phyloP scores from a whole-genome alignment of 2,797 vertebrate species.

The Spondyliosoma cantharus region DNA sequence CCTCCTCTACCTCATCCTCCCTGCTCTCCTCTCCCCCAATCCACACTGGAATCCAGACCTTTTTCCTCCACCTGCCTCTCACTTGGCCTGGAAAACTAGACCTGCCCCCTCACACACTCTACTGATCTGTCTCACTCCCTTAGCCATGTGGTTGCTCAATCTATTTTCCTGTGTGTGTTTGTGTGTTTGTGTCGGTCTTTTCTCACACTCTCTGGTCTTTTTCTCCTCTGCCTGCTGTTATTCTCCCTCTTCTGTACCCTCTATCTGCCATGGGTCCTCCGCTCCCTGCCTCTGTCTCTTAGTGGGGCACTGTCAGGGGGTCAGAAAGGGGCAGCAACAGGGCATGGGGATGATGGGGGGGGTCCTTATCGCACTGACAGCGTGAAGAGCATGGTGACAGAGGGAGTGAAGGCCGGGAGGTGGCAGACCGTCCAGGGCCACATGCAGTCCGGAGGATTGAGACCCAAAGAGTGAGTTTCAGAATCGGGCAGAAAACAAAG shows the following conservation, averaged over 20 bases:
- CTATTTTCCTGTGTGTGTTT: constrained; percentile 60
- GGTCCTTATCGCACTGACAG: constrained; percentile 91
- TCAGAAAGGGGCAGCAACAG: constrained; percentile 88
- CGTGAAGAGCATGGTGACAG: constrained; percentile 87
- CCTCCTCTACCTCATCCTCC: constrained; percentile 41
- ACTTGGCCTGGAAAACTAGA: constrained; percentile 73
- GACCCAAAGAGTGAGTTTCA: constrained; percentile 97
- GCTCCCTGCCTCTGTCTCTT: constrained; percentile 86
- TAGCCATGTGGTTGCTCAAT: constrained; percentile 75
- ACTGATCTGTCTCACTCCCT: constrained; percentile 74
- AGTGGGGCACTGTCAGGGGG: constrained; percentile 92
- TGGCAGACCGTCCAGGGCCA: constrained; percentile 98
- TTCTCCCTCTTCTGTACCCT: constrained; percentile 65
- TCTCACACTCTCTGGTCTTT: constrained; percentile 77
- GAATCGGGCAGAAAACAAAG: constrained; percentile 4
- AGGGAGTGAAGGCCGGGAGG: constrained; percentile 89
- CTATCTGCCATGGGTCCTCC: constrained; percentile 67
- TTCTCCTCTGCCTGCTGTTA: constrained; percentile 74
- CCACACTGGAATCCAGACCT: constrained; percentile 68
- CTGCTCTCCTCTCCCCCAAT: constrained; percentile 41
- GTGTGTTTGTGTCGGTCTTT: constrained; percentile 46
- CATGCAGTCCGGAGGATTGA: constrained; percentile 96
- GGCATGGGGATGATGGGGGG: constrained; percentile 92
- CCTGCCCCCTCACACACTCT: constrained; percentile 70
- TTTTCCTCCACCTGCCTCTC: constrained; percentile 72